Evolutionary conservation across 2,888 invertebrate species (phyloP), one percentile per base, ranked within the genome.

Genomic region (Papilio gigon): DNA sequence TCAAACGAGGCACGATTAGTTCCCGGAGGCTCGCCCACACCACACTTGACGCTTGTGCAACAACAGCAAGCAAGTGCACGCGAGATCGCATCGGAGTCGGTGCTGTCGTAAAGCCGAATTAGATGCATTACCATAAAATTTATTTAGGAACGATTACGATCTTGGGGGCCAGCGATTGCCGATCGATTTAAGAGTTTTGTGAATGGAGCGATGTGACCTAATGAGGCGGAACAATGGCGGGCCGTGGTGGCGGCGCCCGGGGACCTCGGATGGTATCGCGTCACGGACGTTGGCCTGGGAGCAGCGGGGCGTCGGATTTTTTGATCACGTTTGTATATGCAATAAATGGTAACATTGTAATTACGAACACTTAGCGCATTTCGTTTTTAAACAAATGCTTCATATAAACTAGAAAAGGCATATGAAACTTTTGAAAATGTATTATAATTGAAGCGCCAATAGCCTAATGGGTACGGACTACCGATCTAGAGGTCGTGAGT

Each of bases 71-170:
- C 53, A 53, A 56, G 53, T 73, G 71, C 73, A 73, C 70, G 76
- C 78, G 80, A 81, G 81, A 83, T 80, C 82, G 83, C 80, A 82
- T 81, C 78, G 76, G 75, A 81, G 74, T 73, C 72, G 74, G 69
- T 71, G 77, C 75, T 75, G 77, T 79, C 78, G 80, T 80, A 81
- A 79, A 78, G 80, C 81, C 76, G 78, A 80, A 84, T 81, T 79
- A 78, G 78, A 81, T 83, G 83, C 84, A 86, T 87, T 83, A 87
- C 77, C 85, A 87, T 87, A 85, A 85, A 86, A 83, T 81, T 79
- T 84, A 86, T 86, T 85, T 83, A 76, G 77, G 81, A 80, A 76
- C 74, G 78, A 82, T 81, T 74, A 77, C 74, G 67, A 71, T 65
- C 72, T 70, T 61, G 63, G 65, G 64, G 44, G 17, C 61, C 44